Evolutionary conservation across 2,888 invertebrate genomes (phyloP).

Genomic region (Bimastos eiseni): DNA sequence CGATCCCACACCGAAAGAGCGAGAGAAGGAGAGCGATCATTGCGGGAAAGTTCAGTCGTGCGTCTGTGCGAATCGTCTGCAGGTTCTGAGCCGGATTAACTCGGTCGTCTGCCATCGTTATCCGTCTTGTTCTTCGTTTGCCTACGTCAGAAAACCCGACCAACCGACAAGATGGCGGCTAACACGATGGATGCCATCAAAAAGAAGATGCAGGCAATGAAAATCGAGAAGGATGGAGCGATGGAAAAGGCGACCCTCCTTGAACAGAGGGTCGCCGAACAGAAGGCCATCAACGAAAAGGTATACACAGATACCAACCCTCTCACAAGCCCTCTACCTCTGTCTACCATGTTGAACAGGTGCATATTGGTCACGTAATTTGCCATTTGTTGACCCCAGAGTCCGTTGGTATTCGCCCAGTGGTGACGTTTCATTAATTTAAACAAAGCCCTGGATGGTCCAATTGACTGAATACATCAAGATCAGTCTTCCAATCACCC

Average conservation of each 20-base stretch:
- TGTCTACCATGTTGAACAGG: neutral
- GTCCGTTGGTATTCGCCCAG: too few relatives aligned
- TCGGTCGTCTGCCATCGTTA: neutral
- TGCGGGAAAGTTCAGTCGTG: neutral
- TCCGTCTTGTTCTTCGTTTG: neutral
- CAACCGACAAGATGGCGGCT: constrained; percentile 30
- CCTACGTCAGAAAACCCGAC: constrained; percentile 17
- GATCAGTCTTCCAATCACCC: too few relatives aligned
- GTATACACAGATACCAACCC: neutral
- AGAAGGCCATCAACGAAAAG: constrained; percentile 36
- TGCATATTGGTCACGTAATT: too few relatives aligned
- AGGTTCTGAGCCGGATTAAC: neutral
- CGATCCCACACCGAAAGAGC: neutral
- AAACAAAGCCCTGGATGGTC: too few relatives aligned
- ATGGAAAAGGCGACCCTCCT: constrained; percentile 30
- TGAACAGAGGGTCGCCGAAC: constrained; percentile 33
- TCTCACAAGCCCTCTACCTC: neutral
- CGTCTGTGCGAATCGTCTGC: neutral
- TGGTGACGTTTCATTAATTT: too few relatives aligned
- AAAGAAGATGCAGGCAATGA: constrained; percentile 39
- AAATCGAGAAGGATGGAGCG: constrained; percentile 34
- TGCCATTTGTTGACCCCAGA: too few relatives aligned
- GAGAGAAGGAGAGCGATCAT: neutral
- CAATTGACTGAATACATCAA: too few relatives aligned
- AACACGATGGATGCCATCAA: constrained; percentile 38